Percentiles rank a stretch among this genome's conserved stretches.
Evolutionary conservation across 2,888 invertebrate species (phyloP).

Genomic region (Eugnorisma glareosa): DNA sequence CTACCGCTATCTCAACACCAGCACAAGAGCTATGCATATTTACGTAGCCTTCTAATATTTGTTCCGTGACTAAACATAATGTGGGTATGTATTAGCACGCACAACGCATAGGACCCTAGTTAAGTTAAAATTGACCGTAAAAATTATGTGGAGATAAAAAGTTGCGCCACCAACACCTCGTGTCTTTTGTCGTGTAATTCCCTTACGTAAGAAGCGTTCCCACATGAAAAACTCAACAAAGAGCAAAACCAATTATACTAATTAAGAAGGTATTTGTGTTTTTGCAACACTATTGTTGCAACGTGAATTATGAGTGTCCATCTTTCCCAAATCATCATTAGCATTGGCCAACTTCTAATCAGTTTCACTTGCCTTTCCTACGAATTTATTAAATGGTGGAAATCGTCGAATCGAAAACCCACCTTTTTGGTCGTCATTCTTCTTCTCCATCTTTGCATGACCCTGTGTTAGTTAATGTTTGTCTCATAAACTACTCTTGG

Average conservation of each 20-base stretch:
- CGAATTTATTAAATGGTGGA: not conserved
- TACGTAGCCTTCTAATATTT: slow-evolving; percentile 23
- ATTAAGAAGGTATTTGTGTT: slow-evolving; percentile 40
- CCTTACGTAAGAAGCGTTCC: slow-evolving; percentile 55
- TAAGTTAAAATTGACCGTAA: slow-evolving; percentile 17
- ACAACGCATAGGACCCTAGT: not conserved
- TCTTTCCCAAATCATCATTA: slow-evolving; percentile 32
- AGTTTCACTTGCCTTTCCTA: slow-evolving; percentile 25
- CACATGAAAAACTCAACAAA: slow-evolving; percentile 60
- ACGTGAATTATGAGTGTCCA: slow-evolving; percentile 44
- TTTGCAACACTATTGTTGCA: slow-evolving; percentile 56
- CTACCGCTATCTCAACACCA: slow-evolving; percentile 21
- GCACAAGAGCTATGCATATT: slow-evolving; percentile 25
- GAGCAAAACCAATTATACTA: slow-evolving; percentile 49
- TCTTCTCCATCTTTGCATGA: not conserved
- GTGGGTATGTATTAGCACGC: slow-evolving; percentile 22
- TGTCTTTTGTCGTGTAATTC: slow-evolving; percentile 43
- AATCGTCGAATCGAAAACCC: not conserved
- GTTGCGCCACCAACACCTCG: slow-evolving; percentile 21
- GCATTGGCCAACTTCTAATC: not conserved
- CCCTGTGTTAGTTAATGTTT: not conserved
- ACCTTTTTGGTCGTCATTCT: not conserved
- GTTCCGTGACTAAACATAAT: slow-evolving; percentile 21
- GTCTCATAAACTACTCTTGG: not conserved
- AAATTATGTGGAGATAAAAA: slow-evolving; percentile 36